Percentiles rank a stretch among this genome's conserved stretches.
phyloP scores from a whole-genome alignment of 2,888 invertebrate genomes.

The Molanna angustata region DNA sequence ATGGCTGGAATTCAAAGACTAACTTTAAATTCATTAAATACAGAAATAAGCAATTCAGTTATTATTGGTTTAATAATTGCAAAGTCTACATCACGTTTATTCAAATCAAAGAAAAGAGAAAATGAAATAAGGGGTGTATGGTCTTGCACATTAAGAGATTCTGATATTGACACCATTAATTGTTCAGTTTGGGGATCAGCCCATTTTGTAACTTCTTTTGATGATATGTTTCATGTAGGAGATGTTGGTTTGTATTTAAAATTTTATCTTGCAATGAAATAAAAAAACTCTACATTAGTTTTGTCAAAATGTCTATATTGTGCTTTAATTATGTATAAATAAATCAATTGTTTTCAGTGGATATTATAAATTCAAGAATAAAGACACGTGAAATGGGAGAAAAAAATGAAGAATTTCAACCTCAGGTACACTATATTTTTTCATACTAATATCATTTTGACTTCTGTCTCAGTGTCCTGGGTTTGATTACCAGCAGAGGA shows the following conservation, averaged over 20 bases:
- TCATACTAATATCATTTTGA: too few relatives aligned
- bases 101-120: conserved; percentile 48
- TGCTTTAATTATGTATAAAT: background rate
- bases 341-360: conserved; percentile 50
- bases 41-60: conserved; percentile 21
- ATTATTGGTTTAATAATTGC: conserved; percentile 53
- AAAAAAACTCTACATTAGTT: conserved; percentile 4
- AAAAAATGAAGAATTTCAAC: conserved; percentile 60
- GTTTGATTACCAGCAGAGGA: too few relatives aligned
- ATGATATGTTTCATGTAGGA: conserved; percentile 64
- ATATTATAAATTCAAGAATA: conserved; percentile 66
- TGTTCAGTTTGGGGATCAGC: conserved; percentile 73
- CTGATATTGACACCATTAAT: conserved; percentile 68
- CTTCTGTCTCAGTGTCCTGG: too few relatives aligned
- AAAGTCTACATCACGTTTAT: conserved; percentile 56
- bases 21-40: conserved; percentile 36
- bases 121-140: conserved; percentile 65
- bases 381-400: conserved; percentile 52
- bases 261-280: conserved; percentile 9
- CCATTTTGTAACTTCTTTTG: conserved; percentile 59
- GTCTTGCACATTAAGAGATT: conserved; percentile 74
- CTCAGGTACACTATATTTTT: too few relatives aligned
- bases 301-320: background rate
- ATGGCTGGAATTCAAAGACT: conserved; percentile 22
- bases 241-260: conserved; percentile 58